phyloP scores from a whole-genome alignment of 2,888 invertebrate genomes.

The Zonitis immaculata region DNA sequence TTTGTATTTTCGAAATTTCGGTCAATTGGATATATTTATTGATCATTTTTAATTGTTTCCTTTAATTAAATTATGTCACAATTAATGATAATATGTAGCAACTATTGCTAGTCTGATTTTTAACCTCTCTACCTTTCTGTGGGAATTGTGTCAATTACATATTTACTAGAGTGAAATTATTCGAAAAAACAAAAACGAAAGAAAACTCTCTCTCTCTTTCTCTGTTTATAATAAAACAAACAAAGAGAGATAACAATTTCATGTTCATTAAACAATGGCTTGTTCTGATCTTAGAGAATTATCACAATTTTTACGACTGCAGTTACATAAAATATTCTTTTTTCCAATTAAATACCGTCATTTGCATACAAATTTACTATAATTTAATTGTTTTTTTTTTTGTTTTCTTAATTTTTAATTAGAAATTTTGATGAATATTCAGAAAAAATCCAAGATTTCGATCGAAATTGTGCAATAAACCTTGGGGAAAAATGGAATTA shows the following conservation, averaged over 20 bases:
- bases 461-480: slow-evolving; percentile 26
- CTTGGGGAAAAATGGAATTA: slow-evolving; percentile 28
- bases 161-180: slow-evolving; percentile 9
- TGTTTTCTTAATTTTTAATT: no score
- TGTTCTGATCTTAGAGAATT: neutral
- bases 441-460: neutral
- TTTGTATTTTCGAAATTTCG: neutral
- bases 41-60: no score
- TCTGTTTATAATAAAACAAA: neutral
- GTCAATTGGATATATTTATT: neutral
- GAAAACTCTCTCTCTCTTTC: neutral
- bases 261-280: neutral
- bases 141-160: slow-evolving; percentile 25
- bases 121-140: slow-evolving; percentile 13
- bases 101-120: slow-evolving; percentile 8
- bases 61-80: slow-evolving; percentile 19
- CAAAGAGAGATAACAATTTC: neutral
- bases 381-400: no score
- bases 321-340: neutral
- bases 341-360: no score
- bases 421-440: no score
- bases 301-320: neutral
- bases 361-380: no score
- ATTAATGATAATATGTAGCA: slow-evolving; percentile 20
- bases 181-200: neutral